These are phyloP conservation scores for Achatina immaculata DNA, from an alignment of 1,140 invertebrate genomes.

Conservation along the genomic window DNA sequence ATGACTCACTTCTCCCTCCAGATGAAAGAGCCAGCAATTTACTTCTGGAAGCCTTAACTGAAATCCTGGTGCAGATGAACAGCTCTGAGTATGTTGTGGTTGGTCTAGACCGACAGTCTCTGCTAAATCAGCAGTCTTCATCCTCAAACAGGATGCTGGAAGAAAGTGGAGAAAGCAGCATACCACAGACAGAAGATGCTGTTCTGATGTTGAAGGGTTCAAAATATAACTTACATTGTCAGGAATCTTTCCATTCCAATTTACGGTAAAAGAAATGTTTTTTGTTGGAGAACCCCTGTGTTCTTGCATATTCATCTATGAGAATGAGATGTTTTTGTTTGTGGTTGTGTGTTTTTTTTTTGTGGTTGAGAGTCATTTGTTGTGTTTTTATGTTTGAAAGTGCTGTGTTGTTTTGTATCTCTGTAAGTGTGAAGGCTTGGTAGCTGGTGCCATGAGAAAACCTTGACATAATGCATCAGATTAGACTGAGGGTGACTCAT, in stretches of 20 bases:
- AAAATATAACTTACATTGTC: constrained; percentile 34
- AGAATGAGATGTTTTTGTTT: no score
- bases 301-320: no score
- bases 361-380: no score
- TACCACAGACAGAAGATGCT: neutral
- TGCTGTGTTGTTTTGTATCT: no score
- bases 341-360: no score
- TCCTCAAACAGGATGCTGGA: neutral
- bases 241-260: constrained; percentile 72
- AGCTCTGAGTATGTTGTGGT: constrained; percentile 73
- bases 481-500: no score
- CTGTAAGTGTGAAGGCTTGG: no score
- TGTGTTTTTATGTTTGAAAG: no score
- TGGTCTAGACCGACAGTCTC: constrained; percentile 70
- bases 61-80: constrained; percentile 75
- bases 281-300: no score
- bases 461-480: no score
- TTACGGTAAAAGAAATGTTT: constrained; percentile 63
- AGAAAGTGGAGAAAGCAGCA: constrained; percentile 5
- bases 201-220: neutral
- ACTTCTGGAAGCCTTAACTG: constrained; percentile 81
- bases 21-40: constrained; percentile 53
- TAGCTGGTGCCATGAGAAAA: no score
- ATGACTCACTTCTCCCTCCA: no score
- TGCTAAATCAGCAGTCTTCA: neutral